Conservation (phyloP, 2,797 vertebrate species). For the Miichthys miiuy region DNA sequence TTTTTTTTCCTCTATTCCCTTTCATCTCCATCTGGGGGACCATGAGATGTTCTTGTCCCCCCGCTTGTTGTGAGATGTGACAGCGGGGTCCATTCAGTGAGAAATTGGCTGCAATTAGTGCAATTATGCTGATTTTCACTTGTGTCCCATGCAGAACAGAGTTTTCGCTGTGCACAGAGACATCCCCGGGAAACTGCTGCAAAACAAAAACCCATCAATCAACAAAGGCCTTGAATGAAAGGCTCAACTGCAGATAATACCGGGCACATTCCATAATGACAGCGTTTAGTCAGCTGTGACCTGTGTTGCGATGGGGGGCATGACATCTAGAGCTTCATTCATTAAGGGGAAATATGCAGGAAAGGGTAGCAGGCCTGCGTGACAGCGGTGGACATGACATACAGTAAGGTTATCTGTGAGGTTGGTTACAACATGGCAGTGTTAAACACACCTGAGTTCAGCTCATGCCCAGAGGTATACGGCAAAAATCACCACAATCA, state of each 20-base stretch:
- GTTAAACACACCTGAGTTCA: constrained; percentile 33
- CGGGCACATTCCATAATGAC: constrained; percentile 75
- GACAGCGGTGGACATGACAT: neutral
- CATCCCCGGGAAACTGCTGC: constrained; percentile 74
- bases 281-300: constrained; percentile 77
- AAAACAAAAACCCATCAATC: constrained; percentile 86
- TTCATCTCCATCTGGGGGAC: constrained; percentile 85
- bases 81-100: constrained; percentile 86
- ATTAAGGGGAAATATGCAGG: constrained; percentile 49
- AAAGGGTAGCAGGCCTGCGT: constrained; percentile 35
- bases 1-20: constrained; percentile 69
- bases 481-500: neutral
- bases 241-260: constrained; percentile 75
- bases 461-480: constrained; percentile 1
- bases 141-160: constrained; percentile 87
- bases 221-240: constrained; percentile 76
- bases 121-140: constrained; percentile 93
- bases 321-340: constrained; percentile 56
- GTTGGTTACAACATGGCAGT: neutral
- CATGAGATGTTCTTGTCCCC: constrained; percentile 83
- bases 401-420: neutral
- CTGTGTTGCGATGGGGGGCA: constrained; percentile 56
- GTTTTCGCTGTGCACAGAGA: constrained; percentile 79
- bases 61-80: constrained; percentile 85
- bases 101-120: constrained; percentile 91